phyloP scores from a whole-genome alignment of 2,888 invertebrate species.

The Caenorhabditis afra region DNA sequence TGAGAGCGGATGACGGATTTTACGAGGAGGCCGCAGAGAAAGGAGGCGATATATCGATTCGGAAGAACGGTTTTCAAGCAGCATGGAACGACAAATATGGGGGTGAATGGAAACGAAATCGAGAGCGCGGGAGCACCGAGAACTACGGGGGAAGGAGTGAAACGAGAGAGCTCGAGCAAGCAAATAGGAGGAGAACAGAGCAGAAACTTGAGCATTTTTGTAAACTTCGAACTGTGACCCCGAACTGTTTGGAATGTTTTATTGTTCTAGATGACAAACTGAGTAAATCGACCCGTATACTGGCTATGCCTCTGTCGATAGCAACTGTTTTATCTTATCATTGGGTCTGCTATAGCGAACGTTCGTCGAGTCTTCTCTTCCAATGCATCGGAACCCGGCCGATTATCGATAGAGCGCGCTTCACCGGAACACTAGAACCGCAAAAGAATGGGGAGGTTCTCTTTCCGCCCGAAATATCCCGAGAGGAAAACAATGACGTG shows the following conservation, averaged over 20 bases:
- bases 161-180: not conserved
- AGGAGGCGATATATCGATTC: not conserved
- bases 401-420: too few species aligned
- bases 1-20: not conserved
- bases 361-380: too few species aligned
- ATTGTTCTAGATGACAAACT: not conserved
- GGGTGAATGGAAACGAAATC: not conserved
- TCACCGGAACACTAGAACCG: too few species aligned
- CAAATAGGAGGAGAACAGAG: not conserved
- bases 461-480: too few species aligned
- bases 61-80: not conserved
- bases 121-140: not conserved
- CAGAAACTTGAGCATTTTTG: conserved; percentile 1
- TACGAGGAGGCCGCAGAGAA: not conserved
- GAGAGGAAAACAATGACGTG: conserved; percentile 33
- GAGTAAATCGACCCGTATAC: not conserved
- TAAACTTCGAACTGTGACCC: not conserved
- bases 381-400: too few species aligned
- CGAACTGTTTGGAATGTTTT: not conserved
- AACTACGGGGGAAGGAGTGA: conserved; percentile 1
- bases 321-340: too few species aligned
- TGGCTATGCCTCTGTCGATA: too few species aligned
- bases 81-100: conserved; percentile 1
- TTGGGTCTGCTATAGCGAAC: too few species aligned
- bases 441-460: too few species aligned